Evolutionary conservation across 37 sponge, comb jelly and placozoan species (phyloP), one percentile per base, ranked within the genome.

Genomic region (Theonella swinhoei): DNA sequence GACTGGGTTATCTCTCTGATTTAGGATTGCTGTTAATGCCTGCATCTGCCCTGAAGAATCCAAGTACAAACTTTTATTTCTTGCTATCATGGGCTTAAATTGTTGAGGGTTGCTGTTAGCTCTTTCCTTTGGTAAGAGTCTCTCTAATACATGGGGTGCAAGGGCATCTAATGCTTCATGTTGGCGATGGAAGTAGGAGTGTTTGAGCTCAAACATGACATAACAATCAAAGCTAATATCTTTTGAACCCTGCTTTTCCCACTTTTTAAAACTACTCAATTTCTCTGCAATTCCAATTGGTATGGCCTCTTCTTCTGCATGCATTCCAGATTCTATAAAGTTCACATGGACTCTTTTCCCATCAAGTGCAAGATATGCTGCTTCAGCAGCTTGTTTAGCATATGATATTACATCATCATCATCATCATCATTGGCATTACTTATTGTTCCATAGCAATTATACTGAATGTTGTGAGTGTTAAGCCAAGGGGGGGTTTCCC

Each of bases 341-440:
- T 47, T 14, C 14, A 14, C 54, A 17, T 47, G 7, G 14, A 47
- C 7, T 47, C 14, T 47, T 14, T 7, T 47, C 14, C 54, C 54
- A 47, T 47, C 14, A 47, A 47, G 7, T 14, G 54, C 14, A 47
- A 47, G 7, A 1, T 32, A 61, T 41, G 82, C 68, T 2, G 70
- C 70, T 77, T 89, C 84, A 72, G 84, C 82, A 1, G 89, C 83
- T 72, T 89, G 89, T 34, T 72, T 78, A 17, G 74, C 78, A 83
- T 89, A 69, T 26, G 63, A 39, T 32, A 89, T 11, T 54, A 14
- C 62, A 39, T 89, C 89, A 22, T 47, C 54, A 47, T 47, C 14
- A 14, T 66, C 84, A 78, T 78, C 84, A 62, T 43, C 65, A 31
- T n/a, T n/a, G n/a, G n/a, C n/a, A n/a, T 62, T 35, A 4, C 22